Evolutionary conservation across 2,888 invertebrate species (phyloP).

Genomic region (Bursaphelenchus okinawaensis): DNA sequence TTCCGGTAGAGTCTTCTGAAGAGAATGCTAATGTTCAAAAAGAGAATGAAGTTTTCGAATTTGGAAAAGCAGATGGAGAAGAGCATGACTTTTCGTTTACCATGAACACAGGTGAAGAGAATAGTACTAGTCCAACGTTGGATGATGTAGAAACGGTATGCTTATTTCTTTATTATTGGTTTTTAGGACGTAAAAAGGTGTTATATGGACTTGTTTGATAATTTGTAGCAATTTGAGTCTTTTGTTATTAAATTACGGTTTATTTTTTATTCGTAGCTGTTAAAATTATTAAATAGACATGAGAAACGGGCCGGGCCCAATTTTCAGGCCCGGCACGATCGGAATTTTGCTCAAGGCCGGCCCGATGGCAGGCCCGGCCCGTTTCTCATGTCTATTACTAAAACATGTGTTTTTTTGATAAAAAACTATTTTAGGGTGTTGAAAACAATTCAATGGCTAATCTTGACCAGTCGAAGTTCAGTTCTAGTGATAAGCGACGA

Average conservation of each 20-base stretch:
- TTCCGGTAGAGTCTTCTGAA: not conserved
- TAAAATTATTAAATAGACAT: too few relatives aligned
- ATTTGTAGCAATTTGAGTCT: not conserved
- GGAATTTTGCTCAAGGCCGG: too few relatives aligned
- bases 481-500: not conserved
- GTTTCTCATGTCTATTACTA: too few relatives aligned
- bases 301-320: too few relatives aligned
- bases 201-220: not conserved
- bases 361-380: not conserved
- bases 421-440: too few relatives aligned
- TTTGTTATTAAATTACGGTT: not conserved
- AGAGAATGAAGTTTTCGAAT: not conserved
- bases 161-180: too few relatives aligned
- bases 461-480: not conserved
- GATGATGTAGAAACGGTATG: not conserved
- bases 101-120: not conserved
- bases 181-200: too few relatives aligned
- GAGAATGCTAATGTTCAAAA: not conserved
- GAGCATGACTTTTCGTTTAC: not conserved
- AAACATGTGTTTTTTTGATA: too few relatives aligned
- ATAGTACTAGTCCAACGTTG: not conserved
- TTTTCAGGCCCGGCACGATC: too few relatives aligned
- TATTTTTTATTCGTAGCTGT: too few relatives aligned
- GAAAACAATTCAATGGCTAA: not conserved
- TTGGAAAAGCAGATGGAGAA: not conserved